Evolutionary conservation across 92 coral and sea anemone genomes (phyloP).

Genomic region (Phenganax subtilis): DNA sequence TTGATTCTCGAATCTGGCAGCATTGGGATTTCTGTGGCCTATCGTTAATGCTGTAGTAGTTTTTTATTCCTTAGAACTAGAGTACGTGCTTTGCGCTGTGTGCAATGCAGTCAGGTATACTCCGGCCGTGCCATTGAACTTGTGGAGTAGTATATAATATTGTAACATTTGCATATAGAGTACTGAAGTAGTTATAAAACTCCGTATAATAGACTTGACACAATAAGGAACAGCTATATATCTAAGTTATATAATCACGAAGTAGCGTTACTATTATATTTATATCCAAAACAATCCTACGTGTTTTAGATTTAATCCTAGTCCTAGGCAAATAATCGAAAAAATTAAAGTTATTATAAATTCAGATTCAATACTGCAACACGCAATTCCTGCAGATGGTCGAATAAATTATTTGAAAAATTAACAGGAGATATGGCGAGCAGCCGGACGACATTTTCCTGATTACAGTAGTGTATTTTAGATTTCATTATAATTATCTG

Average conservation of each 20-base stretch:
- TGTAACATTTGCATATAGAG: slow-evolving; percentile 28
- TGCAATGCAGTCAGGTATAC: slow-evolving; percentile 19
- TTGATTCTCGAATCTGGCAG: slow-evolving; percentile 11
- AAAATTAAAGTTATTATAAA: slow-evolving; percentile 27
- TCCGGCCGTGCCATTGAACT: slow-evolving; percentile 34
- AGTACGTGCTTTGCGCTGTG: slow-evolving; percentile 9
- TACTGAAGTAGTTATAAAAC: slow-evolving; percentile 6
- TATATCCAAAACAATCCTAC: not conserved
- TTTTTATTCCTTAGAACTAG: slow-evolving; percentile 6
- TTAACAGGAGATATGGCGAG: not conserved
- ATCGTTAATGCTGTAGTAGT: not conserved
- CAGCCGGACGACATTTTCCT: not conserved
- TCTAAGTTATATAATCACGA: slow-evolving; percentile 11
- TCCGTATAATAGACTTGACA: not conserved
- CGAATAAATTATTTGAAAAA: slow-evolving; percentile 31
- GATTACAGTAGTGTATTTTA: not conserved
- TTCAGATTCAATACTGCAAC: slow-evolving; percentile 11
- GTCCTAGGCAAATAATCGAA: not conserved
- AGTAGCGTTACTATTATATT: slow-evolving; percentile 5
- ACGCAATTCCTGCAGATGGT: slow-evolving; percentile 7
- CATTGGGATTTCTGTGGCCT: not conserved
- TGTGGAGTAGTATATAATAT: slow-evolving; percentile 21
- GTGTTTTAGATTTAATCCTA: not conserved
- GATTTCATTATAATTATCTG: slow-evolving; percentile 23
- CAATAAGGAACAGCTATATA: not conserved